Base-by-base conservation (phyloP, 2,797 vertebrate genomes). In the Enteromius unitaeniatus region DNA sequence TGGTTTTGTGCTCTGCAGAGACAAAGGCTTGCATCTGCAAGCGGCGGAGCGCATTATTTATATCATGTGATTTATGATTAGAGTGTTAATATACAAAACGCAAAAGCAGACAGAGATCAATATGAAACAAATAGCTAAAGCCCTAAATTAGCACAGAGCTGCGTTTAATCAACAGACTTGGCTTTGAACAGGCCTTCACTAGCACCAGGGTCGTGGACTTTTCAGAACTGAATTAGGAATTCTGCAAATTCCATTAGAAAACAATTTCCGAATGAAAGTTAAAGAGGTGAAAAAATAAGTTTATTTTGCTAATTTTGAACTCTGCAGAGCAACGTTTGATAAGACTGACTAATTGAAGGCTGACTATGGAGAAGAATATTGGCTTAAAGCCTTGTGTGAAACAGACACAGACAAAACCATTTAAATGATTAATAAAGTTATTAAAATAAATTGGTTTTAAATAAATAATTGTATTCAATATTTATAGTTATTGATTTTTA, bases 31-130 rank as follows among this genome's bases (percentile, higher is more conserved):
- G 86, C 91, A 91, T 92, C 90, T 93, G 89, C 88, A 87, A 72
- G 84, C 88, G 86, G 86, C 88, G 45, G 74, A 91, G 90, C 91
- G 89, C 92, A 93, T 94, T 93, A 93, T 89, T 93, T 94, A 92
- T 93, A 89, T 85, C 60, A 49, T 87, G 88, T 94, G 93, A 94
- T 94, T 93, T 93, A 94, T 92, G 92, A 92, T 85, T 85, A 86
- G 86, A 64, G 81, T 40, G 68, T 88, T 92, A 93, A 92, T 93
- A 91, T 92, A 88, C 85, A 89, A 89, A 92, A 92, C 89, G 88
- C 91, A 92, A 92, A 93, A 91, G 91, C 88, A 90, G 89, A 89
- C 85, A 85, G 89, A 91, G 90, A 90, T 90, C 89, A 86, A 89
- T 81, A 73, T 68, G 88, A 90, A 92, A 91, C 88, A 93, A 93